Conservation (phyloP, 2,888 invertebrate species). For the Metopia argyrocephala region DNA sequence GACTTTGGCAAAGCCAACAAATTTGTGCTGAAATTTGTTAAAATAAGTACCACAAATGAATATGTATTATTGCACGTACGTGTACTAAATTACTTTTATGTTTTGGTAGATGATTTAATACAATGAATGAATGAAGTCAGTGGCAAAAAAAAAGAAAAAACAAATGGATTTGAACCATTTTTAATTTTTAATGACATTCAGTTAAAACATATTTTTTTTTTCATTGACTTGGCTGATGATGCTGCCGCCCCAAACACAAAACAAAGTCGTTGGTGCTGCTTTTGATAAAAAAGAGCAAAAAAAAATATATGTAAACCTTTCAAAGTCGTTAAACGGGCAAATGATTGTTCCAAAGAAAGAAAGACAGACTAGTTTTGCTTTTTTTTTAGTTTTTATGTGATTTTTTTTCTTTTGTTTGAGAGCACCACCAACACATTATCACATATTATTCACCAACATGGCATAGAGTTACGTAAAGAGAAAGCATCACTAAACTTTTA, state of each 20-base stretch:
- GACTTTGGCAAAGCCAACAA: too few species aligned
- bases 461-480: constrained; percentile 55
- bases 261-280: background rate
- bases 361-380: background rate
- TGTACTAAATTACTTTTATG: constrained; percentile 25
- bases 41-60: too few species aligned
- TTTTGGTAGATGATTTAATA: constrained; percentile 30
- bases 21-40: too few species aligned
- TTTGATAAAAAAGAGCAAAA: background rate
- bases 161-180: constrained; percentile 13
- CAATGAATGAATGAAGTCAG: constrained; percentile 29
- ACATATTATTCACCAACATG: background rate
- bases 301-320: constrained; percentile 2
- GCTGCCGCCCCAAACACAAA: background rate
- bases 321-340: constrained; percentile 2
- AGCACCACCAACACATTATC: background rate
- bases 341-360: background rate
- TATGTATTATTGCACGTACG: too few species aligned
- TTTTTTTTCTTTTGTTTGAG: constrained; percentile 21
- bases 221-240: too few species aligned
- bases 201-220: constrained; percentile 16
- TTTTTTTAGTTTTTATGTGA: background rate
- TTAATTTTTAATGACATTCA: constrained; percentile 35
- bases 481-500: constrained; percentile 59
- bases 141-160: background rate